These are phyloP conservation scores for Propithecus deckenii DNA, from an alignment of 2,797 vertebrate genomes.

Conservation along the genomic window DNA sequence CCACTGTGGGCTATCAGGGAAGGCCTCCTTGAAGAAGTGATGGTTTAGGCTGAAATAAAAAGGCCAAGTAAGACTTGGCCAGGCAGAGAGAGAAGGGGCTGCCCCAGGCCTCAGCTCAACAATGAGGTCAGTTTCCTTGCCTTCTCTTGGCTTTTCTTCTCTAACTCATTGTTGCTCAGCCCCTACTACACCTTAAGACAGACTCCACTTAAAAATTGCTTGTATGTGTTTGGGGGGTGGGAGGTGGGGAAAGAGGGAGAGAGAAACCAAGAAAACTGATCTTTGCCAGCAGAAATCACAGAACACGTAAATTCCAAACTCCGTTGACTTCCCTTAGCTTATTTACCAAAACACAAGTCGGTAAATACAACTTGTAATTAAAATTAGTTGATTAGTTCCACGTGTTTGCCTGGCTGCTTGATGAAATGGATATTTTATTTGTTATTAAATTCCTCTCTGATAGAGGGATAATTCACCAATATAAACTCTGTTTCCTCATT, in stretches of 20 bases:
- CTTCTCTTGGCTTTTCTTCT: background rate
- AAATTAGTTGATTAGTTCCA: conserved; percentile 50
- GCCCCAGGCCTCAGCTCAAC: background rate
- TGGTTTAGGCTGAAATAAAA: background rate
- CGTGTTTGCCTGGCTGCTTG: conserved; percentile 50
- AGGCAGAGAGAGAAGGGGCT: background rate
- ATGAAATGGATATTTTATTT: conserved; percentile 52
- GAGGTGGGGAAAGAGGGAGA: background rate
- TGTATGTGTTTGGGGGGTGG: background rate
- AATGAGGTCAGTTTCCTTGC: background rate
- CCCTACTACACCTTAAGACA: background rate
- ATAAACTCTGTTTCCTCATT: background rate
- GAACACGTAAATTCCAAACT: conserved; percentile 35
- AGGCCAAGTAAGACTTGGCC: background rate
- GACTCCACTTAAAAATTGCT: background rate
- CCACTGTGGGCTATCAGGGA: background rate
- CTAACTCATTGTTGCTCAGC: background rate
- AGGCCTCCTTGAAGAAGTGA: background rate
- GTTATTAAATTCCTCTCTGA: conserved; percentile 60
- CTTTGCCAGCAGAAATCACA: conserved; percentile 31
- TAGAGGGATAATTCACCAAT: background rate
- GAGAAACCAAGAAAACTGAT: conserved; percentile 13
- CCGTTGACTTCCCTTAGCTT: conserved; percentile 28
- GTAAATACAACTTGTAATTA: conserved; percentile 50
- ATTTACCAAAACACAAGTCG: conserved; percentile 47